Percentiles rank a stretch among this genome's conserved stretches.
phyloP scores from a whole-genome alignment of 2,113 vertebrate species.

The Trematomus loennbergii region DNA sequence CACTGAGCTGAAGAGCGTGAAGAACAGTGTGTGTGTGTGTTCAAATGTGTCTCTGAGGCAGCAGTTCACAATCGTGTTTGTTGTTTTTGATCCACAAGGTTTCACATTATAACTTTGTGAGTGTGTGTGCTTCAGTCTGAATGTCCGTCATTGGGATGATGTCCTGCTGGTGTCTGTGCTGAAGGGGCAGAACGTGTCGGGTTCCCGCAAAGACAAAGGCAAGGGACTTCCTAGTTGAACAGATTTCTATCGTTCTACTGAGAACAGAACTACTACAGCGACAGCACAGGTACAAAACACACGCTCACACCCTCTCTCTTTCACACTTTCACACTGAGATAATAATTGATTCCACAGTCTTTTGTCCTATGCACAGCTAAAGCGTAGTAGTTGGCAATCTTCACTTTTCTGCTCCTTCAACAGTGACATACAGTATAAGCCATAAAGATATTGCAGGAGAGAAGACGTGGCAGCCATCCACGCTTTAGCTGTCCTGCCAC shows the following conservation, averaged over 20 bases:
- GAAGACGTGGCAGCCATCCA: too few species aligned
- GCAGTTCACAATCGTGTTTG: background rate
- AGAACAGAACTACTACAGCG: slow-evolving; percentile 79
- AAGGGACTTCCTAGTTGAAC: slow-evolving; percentile 80
- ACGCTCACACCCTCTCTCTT: too few species aligned
- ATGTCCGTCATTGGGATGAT: slow-evolving; percentile 85
- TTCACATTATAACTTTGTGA: background rate
- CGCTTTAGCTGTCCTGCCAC: too few species aligned
- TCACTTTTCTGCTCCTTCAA: too few species aligned
- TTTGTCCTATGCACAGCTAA: background rate
- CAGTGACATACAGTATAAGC: too few species aligned
- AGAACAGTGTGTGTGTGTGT: slow-evolving; percentile 74
- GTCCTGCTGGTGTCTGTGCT: slow-evolving; percentile 85
- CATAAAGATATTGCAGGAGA: too few species aligned
- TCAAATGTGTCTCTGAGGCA: background rate
- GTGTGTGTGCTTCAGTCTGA: slow-evolving; percentile 73
- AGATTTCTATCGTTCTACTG: slow-evolving; percentile 74
- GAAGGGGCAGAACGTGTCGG: slow-evolving; percentile 86
- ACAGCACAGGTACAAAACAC: slow-evolving; percentile 71
- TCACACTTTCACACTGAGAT: background rate
- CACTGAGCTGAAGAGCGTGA: slow-evolving; percentile 71
- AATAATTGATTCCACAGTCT: too few species aligned
- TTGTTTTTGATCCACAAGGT: background rate
- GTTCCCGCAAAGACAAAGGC: slow-evolving; percentile 79
- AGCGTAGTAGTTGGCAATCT: too few species aligned